Base-by-base conservation (phyloP, 2,113 vertebrate genomes). In the Istiophorus platypterus region DNA sequence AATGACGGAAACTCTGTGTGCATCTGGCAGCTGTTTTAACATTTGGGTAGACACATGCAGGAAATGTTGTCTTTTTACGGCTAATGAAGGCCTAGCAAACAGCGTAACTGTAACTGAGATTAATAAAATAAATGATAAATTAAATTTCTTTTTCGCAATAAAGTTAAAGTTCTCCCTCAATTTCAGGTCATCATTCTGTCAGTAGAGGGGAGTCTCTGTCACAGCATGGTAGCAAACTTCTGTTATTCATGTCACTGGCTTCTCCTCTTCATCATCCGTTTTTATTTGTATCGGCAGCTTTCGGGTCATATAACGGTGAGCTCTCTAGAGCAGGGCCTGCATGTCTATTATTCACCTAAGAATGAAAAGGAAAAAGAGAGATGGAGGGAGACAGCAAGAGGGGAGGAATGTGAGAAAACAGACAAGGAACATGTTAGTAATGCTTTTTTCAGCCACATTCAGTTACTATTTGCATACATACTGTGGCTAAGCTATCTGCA, bases 271-370 rank as follows among this genome's bases (percentile, higher is more conserved):
- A 42, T 80, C 80, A 41, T 85, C 39, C 7, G 49, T 64, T 75
- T 56, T 65, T 7, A 68, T 41, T 57, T 22, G 64, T 56, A 59
- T 75, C 41, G 56, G 76, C 39, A 51, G 70, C 65, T 56, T 66
- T 20, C 62, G 68, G 70, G 31, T 49, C 47, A 39, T 31, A 42
- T 62, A n/a, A 54, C 22, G 20, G 24, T 18, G 34, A 62, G 42
- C 10, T 39, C 57, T 75, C 59, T 59, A 39, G 22, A 37, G 62
- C 18, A 13, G 39, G 4, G 64, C 37, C 65, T 64, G 64, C 51
- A 51, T 14, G 47, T 31, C 47, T 22, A 41, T 54, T 57, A 22
- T 88, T 68, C 74, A 85, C 84, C 92, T 93, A 72, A 78, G 56
- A 85, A 59, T 52, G 64, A 71, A 45, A 71, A 62, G 64, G 31